Conservation (phyloP, 2,797 vertebrate genomes). For the Oreochromis grahami region DNA sequence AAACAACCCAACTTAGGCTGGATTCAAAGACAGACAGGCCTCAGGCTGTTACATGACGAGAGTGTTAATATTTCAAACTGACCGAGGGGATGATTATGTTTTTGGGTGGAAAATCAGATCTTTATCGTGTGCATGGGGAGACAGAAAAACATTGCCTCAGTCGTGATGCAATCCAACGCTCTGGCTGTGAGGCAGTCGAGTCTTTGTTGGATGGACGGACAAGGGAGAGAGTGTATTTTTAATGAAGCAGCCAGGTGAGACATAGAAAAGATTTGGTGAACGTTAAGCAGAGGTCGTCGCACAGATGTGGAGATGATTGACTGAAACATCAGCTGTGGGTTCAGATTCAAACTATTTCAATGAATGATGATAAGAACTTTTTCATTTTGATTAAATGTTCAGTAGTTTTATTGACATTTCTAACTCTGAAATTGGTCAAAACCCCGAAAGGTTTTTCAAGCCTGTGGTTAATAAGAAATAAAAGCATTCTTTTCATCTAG, state of each 20-base stretch:
- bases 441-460: not conserved
- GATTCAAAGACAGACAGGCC: not conserved
- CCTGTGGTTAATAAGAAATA: not conserved
- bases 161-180: constrained; percentile 1
- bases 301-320: not conserved
- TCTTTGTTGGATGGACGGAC: not conserved
- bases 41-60: constrained; percentile 5
- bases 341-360: not conserved
- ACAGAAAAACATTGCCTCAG: constrained; percentile 11
- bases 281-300: not conserved
- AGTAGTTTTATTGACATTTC: not conserved
- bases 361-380: not conserved
- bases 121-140: not conserved
- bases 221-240: not conserved
- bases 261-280: not conserved
- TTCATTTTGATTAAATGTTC: not conserved
- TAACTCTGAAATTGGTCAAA: not conserved
- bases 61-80: constrained; percentile 6
- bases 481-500: not conserved
- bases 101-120: constrained; percentile 3
- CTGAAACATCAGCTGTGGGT: not conserved
- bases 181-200: not conserved
- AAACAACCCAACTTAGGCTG: not conserved
- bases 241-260: not conserved
- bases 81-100: not conserved